Base-by-base conservation (phyloP, 2,797 vertebrate species). In the Phaenicophaeus curvirostris region DNA sequence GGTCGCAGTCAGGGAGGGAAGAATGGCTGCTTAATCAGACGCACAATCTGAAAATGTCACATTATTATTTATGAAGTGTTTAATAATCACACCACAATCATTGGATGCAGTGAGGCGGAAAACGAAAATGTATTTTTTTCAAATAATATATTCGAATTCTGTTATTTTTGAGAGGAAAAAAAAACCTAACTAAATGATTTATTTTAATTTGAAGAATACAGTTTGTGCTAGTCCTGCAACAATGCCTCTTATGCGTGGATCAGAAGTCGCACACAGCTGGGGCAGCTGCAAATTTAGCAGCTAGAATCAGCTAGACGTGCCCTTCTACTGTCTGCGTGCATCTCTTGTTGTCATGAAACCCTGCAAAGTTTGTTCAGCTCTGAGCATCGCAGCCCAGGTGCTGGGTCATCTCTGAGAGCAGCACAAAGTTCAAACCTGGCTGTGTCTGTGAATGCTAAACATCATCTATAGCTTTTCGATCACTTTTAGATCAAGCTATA, bases 51-150 rank as follows among this genome's bases (percentile, higher is more conserved):
- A 95, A 97, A 97, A 96, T 95, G 96, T 93, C 96, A 94, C 95
- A 93, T 96, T 96, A 91, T 96, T 97, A 96, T 97, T 97, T 97
- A 97, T 96, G 97, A 97, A 92, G 96, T 85, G 91, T 93, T 96
- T 93, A 95, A 96, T 96, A 91, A 95, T 95, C 97, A 96, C 82
- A 53, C 92, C 87, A 78, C 87, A 83, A 85, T 95, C 96, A 79
- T 71, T 28, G 57, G 74, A 90, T 5, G 95, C 95, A 79, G 77
- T 4, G 85, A 84, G 85, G 91, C 73, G 81, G 95, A 95, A 96
- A 96, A 93, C 61, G 37, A 95, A 94, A 94, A 93, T 54, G 93
- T 74, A 69, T 86, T 85, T 95, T 95, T 62, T 94, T 95, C 74
- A 92, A 93, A 88, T 63, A 81, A 74, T 62, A 41, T 69, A 66